Conservation (phyloP, 2,888 invertebrate species). For the Tridacna gigas region DNA sequence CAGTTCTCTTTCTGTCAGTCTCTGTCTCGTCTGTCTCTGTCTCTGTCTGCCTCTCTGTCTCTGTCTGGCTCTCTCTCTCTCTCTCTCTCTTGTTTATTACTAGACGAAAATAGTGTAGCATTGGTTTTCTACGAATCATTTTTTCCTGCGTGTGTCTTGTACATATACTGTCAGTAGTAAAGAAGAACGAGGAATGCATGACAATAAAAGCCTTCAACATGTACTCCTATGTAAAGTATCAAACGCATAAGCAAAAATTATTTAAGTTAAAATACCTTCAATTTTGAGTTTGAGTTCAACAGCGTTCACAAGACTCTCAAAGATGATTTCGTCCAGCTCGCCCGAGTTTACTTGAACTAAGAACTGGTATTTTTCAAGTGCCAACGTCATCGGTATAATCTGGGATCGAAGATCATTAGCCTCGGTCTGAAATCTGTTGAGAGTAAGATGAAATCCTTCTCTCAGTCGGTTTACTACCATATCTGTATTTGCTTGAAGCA, state of each 20-base stretch:
- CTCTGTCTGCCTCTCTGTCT: no score
- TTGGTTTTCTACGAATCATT: no score
- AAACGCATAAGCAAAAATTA: background rate
- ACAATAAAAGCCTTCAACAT: no score
- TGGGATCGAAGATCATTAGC: conserved; percentile 4
- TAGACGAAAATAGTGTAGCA: no score
- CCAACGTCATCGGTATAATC: conserved; percentile 2
- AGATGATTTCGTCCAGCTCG: conserved; percentile 7
- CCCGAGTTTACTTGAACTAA: conserved; percentile 2
- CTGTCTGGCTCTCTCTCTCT: no score
- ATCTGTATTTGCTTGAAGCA: conserved; percentile 14
- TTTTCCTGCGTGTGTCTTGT: no score
- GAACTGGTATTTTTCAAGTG: conserved; percentile 20
- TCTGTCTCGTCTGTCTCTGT: no score
- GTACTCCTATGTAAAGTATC: no score
- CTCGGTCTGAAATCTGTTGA: background rate
- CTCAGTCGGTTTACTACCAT: conserved; percentile 11
- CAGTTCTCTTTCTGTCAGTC: no score
- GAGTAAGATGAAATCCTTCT: background rate
- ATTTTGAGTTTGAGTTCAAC: background rate
- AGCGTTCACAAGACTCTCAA: conserved; percentile 13
- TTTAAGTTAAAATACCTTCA: background rate
- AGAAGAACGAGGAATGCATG: no score
- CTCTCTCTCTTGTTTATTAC: no score
- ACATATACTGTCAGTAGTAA: no score